These are phyloP conservation scores for Leuctra nigra DNA, from an alignment of 2,888 invertebrate genomes.

Conservation along the genomic window DNA sequence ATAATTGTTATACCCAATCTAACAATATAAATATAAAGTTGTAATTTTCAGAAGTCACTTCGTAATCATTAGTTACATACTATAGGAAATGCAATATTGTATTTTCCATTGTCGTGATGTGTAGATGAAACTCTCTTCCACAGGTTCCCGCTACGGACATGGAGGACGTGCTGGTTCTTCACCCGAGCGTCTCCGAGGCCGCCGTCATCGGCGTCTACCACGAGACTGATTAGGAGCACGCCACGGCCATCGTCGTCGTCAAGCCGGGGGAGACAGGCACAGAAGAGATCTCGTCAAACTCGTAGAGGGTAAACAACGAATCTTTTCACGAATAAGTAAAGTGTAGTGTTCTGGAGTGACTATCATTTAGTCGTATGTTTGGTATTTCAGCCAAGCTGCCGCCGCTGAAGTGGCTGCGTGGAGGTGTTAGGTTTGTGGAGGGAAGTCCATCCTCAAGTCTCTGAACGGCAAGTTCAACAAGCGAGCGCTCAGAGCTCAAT, in stretches of 20 bases:
- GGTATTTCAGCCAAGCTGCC: neutral
- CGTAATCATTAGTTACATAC: too few species aligned
- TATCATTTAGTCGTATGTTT: too few species aligned
- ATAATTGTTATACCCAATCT: too few species aligned
- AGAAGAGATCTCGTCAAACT: constrained; percentile 12
- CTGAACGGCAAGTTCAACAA: constrained; percentile 11
- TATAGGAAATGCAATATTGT: too few species aligned
- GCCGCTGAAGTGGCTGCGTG: constrained; percentile 6
- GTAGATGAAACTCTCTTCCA: too few species aligned
- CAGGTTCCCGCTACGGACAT: constrained; percentile 1
- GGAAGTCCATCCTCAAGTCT: neutral
- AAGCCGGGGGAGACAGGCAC: constrained; percentile 1
- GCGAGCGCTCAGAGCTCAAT: neutral
- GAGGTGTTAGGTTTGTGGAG: constrained; percentile 1
- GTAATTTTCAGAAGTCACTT: too few species aligned
- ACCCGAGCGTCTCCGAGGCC: constrained; percentile 15
- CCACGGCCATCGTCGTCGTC: constrained; percentile 14
- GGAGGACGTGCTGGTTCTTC: constrained; percentile 1
- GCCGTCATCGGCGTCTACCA: constrained; percentile 12
- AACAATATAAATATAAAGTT: too few species aligned
- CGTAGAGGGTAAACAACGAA: constrained; percentile 17
- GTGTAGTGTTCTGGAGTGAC: too few species aligned
- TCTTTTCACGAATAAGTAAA: too few species aligned
- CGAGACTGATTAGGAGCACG: constrained; percentile 18
- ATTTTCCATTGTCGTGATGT: too few species aligned